Base-by-base conservation (phyloP, 2,113 vertebrate species). In the Oryzias curvinotus region DNA sequence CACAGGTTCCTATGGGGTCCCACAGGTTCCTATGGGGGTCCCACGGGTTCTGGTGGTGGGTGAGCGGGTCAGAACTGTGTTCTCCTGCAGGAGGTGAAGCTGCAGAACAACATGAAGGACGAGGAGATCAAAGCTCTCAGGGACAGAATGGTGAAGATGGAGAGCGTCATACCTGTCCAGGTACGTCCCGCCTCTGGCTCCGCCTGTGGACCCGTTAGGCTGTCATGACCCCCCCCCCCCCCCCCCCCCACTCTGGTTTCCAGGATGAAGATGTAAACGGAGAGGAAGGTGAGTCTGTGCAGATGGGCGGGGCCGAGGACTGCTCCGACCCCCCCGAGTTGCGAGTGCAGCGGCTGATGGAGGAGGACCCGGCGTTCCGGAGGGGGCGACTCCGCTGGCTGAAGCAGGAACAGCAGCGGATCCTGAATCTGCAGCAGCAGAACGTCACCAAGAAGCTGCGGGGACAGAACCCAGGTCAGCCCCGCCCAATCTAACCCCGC, bases 51-150 rank as follows among this genome's bases (percentile, higher is more conserved):
- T 7, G 26, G 26, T 28, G 5, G 26, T 28, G 7, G 26, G 5
- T 28, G 26, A 28, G 26, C 26, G 26, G 5, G 30, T 36, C 36
- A 12, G 8, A 36, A 36, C 36, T 12, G 36, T 36, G 8, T 36
- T 25, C 52, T 65, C 30, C 44, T 57, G 5, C 72, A 90, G 86
- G 95, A 96, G 58, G 95, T 96, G 65, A 95, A 95, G 81, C 77
- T 95, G 41, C 95, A 96, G 85, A 96, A 96, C 90, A 94, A 94
- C 90, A 93, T 90, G 92, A 96, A 96, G 86, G 95, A 96, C n/a
- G 92, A 94, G 1, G 94, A 95, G 88, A 95, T 95, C 82, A 91
- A 89, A 77, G 85, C 94, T 19, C 91, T 96, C 68, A 70, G 94
- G 19, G 93, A 95, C 80, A 81, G 95, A 3, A 93, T 96, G 94